A percentile compares a stretch with the other conserved stretches of the same genome.
Conservation (phyloP, 2,797 vertebrate genomes). For the Phyllotis vaccarum region DNA sequence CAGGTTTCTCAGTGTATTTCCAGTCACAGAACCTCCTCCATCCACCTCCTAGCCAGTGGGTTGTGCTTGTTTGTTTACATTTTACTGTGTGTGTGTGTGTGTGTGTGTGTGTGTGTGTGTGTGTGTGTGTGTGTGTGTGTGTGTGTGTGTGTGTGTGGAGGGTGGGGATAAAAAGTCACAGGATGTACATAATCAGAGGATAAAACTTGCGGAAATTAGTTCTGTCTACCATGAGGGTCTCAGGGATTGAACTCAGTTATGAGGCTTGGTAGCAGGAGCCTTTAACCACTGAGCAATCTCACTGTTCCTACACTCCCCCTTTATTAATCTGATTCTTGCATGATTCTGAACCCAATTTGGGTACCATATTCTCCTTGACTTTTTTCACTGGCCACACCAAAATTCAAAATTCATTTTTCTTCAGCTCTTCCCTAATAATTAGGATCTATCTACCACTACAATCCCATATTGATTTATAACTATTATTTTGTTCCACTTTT, state of each 20-base stretch:
- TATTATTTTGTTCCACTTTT: background rate
- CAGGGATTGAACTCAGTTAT: background rate
- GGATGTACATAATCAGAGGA: background rate
- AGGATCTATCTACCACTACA: background rate
- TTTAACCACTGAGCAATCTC: background rate
- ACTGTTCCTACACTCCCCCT: background rate
- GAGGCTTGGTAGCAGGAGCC: background rate
- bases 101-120: background rate
- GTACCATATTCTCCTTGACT: background rate
- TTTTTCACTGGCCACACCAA: background rate
- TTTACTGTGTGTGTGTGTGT: background rate
- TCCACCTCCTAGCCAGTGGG: background rate
- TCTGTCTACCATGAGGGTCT: background rate
- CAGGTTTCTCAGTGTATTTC: background rate
- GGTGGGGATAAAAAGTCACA: background rate
- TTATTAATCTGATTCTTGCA: background rate
- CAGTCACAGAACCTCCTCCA: background rate
- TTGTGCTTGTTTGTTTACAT: background rate
- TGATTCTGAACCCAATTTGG: conserved; percentile 15
- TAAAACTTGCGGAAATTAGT: background rate
- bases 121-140: background rate
- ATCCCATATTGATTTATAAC: background rate
- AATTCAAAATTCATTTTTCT: background rate
- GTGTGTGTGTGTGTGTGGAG: background rate
- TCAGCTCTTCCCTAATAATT: background rate